Conservation (phyloP, 2,888 invertebrate genomes). For the Coenonympha arcania region DNA sequence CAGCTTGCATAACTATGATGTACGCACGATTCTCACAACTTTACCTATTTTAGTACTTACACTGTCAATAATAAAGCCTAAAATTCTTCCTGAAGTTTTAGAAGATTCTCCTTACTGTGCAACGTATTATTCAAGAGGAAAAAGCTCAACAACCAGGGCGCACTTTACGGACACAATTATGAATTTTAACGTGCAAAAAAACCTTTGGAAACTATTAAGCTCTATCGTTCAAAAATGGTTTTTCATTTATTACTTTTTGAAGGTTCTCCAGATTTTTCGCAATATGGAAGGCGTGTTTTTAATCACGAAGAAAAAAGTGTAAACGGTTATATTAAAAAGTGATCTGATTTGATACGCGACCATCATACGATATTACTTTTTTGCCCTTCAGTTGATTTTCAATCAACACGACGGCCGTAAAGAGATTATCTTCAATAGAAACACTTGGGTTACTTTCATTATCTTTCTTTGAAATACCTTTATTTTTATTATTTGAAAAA, state of each 20-base stretch:
- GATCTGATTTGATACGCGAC: slow-evolving; percentile 25
- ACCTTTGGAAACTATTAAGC: slow-evolving; percentile 6
- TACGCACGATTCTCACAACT: slow-evolving; percentile 7
- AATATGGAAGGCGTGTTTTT: not conserved
- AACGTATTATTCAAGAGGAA: slow-evolving; percentile 26
- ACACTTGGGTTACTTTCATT: not conserved
- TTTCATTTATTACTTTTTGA: not conserved
- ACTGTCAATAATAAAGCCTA: not conserved
- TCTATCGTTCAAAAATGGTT: not conserved
- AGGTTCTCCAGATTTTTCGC: not conserved
- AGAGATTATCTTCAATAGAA: not conserved
- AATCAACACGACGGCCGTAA: slow-evolving; percentile 6
- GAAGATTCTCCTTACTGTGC: slow-evolving; percentile 9
- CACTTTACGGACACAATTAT: slow-evolving; percentile 28
- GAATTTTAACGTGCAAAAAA: slow-evolving; percentile 24
- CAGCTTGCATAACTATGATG: slow-evolving; percentile 33
- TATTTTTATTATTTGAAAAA: not conserved
- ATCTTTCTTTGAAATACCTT: not conserved
- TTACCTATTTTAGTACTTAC: not conserved
- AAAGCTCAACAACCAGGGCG: slow-evolving; percentile 29
- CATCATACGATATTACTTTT: slow-evolving; percentile 17
- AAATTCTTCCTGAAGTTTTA: not conserved
- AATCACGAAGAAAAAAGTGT: not conserved
- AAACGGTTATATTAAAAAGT: slow-evolving; percentile 11
- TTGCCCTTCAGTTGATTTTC: slow-evolving; percentile 2